Evolutionary conservation across 1,140 invertebrate genomes (phyloP).

Genomic region (Nilaparvata lugens): DNA sequence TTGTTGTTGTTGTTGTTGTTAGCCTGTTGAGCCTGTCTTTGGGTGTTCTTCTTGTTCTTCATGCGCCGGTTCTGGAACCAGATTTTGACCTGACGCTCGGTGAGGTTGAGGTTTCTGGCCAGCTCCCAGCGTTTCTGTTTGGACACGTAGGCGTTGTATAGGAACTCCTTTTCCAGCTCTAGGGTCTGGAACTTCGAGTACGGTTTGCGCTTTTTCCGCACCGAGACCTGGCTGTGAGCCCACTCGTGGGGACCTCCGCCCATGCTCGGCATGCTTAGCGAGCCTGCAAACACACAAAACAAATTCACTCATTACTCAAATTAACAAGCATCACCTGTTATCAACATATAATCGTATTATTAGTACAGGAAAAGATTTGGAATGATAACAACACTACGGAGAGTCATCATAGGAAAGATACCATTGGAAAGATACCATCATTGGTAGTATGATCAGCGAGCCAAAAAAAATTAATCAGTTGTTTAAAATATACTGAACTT

Average conservation of each 20-base stretch:
- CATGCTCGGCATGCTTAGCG: slow-evolving; percentile 46
- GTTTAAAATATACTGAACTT: too few species aligned
- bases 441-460: too few species aligned
- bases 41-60: slow-evolving; percentile 98
- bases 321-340: too few species aligned
- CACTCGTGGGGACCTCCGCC: slow-evolving; percentile 73
- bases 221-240: slow-evolving; percentile 77
- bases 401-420: too few species aligned
- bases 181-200: slow-evolving; percentile 95
- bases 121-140: slow-evolving; percentile 97
- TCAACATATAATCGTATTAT: too few species aligned
- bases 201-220: slow-evolving; percentile 93
- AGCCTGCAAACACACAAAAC: slow-evolving; percentile 43
- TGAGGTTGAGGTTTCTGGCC: slow-evolving; percentile 83
- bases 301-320: neutral
- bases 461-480: too few species aligned
- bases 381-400: too few species aligned
- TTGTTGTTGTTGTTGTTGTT: slow-evolving; percentile 68
- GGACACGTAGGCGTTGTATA: slow-evolving; percentile 92
- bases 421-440: too few species aligned
- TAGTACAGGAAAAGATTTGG: too few species aligned
- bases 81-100: slow-evolving; percentile 90
- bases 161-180: slow-evolving; percentile 94
- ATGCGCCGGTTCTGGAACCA: slow-evolving; percentile 97
- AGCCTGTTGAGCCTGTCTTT: slow-evolving; percentile 70